These are phyloP conservation scores for Oreamnos americanus DNA, from an alignment of 2,113 vertebrate species.

Conservation along the genomic window DNA sequence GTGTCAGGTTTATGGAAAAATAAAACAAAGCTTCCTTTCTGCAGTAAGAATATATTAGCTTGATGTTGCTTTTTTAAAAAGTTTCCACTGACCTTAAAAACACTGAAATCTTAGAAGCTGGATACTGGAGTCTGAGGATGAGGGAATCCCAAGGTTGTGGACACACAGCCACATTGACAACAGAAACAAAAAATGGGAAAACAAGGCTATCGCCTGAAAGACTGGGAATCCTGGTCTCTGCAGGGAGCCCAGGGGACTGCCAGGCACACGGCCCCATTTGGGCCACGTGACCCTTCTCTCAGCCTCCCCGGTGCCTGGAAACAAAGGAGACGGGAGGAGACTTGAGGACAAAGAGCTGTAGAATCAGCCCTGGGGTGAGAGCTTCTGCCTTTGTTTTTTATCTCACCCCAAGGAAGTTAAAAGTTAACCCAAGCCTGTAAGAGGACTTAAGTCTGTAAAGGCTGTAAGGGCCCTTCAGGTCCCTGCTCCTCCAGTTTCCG, in stretches of 20 bases:
- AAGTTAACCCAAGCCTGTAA: constrained; percentile 49
- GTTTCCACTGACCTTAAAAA: constrained; percentile 53
- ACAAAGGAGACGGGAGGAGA: constrained; percentile 50
- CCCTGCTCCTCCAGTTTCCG: background rate
- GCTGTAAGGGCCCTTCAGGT: background rate
- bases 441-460: background rate
- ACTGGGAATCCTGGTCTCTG: background rate
- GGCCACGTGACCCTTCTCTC: background rate
- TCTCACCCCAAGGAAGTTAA: constrained; percentile 42
- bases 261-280: background rate
- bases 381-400: constrained; percentile 16
- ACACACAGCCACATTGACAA: background rate
- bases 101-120: background rate
- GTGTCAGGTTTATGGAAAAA: background rate
- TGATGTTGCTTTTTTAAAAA: background rate
- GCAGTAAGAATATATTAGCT: background rate
- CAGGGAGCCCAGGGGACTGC: background rate
- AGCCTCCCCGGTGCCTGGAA: background rate
- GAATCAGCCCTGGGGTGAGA: background rate
- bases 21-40: constrained; percentile 10
- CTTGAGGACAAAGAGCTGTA: constrained; percentile 45
- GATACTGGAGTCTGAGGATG: background rate
- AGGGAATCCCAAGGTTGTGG: background rate
- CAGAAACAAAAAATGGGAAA: background rate
- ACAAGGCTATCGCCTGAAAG: background rate